These are phyloP conservation scores for Gadopsis marmoratus DNA, from an alignment of 2,797 vertebrate genomes.

Conservation along the genomic window DNA sequence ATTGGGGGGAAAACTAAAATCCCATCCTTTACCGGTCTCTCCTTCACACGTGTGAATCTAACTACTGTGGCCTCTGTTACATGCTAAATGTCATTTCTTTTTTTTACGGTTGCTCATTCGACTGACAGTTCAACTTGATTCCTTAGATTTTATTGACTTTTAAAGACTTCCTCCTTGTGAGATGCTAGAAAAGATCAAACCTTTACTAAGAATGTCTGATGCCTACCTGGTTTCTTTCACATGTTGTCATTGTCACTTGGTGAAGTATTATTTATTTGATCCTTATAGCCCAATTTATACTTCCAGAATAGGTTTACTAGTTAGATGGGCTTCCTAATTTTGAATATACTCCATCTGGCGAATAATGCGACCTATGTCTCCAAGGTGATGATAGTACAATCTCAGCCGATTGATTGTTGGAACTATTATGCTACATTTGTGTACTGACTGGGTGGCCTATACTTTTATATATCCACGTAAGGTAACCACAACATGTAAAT, in stretches of 20 bases:
- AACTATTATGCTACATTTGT: constrained; percentile 9
- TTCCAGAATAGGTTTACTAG: background rate
- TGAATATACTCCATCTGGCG: background rate
- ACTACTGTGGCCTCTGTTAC: constrained; percentile 57
- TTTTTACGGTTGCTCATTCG: background rate
- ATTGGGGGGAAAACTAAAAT: constrained; percentile 21
- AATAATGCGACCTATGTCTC: constrained; percentile 21
- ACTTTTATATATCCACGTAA: constrained; percentile 28
- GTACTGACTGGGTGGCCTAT: constrained; percentile 21
- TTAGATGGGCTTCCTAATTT: constrained; percentile 20
- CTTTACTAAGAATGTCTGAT: constrained; percentile 22
- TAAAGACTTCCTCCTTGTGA: constrained; percentile 37
- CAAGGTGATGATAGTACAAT: constrained; percentile 22
- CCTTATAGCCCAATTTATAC: constrained; percentile 21
- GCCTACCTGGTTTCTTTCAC: constrained; percentile 7
- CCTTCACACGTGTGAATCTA: constrained; percentile 53
- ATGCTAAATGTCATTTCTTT: background rate
- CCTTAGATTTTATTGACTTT: constrained; percentile 49
- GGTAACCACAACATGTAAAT: constrained; percentile 45
- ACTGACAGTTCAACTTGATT: constrained; percentile 18
- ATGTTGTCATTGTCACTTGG: background rate
- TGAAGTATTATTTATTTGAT: constrained; percentile 40
- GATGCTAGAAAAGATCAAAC: constrained; percentile 30
- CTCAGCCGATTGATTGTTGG: background rate
- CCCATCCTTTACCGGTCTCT: constrained; percentile 37